Percentiles rank a stretch among this genome's conserved stretches.
These are phyloP conservation scores for Tinea pellionella DNA, from an alignment of 2,888 invertebrate species.

Conservation along the genomic window DNA sequence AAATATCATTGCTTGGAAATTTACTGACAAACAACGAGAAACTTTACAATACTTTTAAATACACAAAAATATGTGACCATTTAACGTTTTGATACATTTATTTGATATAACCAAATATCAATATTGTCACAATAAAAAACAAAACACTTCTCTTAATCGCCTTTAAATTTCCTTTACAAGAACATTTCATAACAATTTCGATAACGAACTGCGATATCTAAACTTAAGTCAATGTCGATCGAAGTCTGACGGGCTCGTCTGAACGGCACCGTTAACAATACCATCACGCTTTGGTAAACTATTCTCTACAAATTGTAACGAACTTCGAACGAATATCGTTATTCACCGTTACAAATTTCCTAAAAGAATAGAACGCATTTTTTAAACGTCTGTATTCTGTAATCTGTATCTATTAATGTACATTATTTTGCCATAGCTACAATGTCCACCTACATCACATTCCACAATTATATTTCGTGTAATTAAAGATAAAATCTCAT, in stretches of 20 bases:
- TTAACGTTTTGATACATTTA: background rate
- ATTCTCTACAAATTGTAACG: conserved; percentile 11
- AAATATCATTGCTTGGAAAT: too few relatives aligned
- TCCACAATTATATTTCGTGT: too few relatives aligned
- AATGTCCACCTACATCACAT: too few relatives aligned
- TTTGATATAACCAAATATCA: conserved; percentile 5
- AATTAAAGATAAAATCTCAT: too few relatives aligned
- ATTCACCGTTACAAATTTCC: background rate
- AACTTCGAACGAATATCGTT: background rate
- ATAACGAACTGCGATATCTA: conserved; percentile 12
- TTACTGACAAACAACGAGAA: background rate
- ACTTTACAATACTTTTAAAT: background rate
- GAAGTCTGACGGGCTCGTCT: conserved; percentile 9
- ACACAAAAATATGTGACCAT: background rate
- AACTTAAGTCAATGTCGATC: conserved; percentile 13
- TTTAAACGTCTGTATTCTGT: too few relatives aligned
- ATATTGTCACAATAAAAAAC: conserved; percentile 10
- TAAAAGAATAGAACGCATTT: too few relatives aligned
- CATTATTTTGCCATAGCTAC: too few relatives aligned
- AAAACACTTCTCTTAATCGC: conserved; percentile 10
- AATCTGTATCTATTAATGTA: too few relatives aligned
- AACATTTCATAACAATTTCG: conserved; percentile 9
- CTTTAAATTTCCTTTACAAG: conserved; percentile 10
- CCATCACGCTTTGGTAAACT: conserved; percentile 16
- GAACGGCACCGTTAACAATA: conserved; percentile 18